Percentiles rank a stretch among this genome's conserved stretches.
phyloP scores from a whole-genome alignment of 2,888 invertebrate genomes.

The Drosophila phalerata region DNA sequence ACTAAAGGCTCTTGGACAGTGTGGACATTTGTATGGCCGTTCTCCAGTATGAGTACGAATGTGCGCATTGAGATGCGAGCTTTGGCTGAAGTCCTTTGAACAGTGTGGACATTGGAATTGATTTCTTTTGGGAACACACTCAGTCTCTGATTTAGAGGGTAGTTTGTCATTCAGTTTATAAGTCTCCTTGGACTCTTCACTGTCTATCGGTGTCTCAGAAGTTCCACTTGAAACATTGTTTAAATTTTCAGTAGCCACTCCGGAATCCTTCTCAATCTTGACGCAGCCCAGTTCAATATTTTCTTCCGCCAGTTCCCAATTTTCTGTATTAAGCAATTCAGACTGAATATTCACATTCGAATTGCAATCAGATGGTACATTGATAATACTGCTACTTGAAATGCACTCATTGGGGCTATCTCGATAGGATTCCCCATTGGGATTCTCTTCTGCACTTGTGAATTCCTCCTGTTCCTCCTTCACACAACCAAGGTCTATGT shows the following conservation, averaged over 20 bases:
- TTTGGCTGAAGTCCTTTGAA: constrained; percentile 30
- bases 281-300: constrained; percentile 35
- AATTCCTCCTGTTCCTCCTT: constrained; percentile 4
- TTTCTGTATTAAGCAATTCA: constrained; percentile 36
- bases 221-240: not conserved
- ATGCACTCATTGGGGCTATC: not conserved
- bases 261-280: constrained; percentile 28
- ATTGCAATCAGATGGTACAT: not conserved
- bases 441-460: not conserved
- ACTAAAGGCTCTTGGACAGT: constrained; percentile 40
- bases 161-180: not conserved
- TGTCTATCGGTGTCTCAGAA: not conserved
- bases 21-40: constrained; percentile 32
- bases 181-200: not conserved
- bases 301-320: constrained; percentile 27
- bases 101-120: constrained; percentile 39
- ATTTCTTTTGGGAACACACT: constrained; percentile 5
- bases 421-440: not conserved
- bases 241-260: not conserved
- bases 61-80: constrained; percentile 40
- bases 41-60: constrained; percentile 49
- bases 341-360: constrained; percentile 13
- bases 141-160: not conserved
- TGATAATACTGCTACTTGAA: not conserved
- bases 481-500: not conserved